Base-by-base conservation (phyloP, 2,888 invertebrate species). In the Ennomos quercinarius region DNA sequence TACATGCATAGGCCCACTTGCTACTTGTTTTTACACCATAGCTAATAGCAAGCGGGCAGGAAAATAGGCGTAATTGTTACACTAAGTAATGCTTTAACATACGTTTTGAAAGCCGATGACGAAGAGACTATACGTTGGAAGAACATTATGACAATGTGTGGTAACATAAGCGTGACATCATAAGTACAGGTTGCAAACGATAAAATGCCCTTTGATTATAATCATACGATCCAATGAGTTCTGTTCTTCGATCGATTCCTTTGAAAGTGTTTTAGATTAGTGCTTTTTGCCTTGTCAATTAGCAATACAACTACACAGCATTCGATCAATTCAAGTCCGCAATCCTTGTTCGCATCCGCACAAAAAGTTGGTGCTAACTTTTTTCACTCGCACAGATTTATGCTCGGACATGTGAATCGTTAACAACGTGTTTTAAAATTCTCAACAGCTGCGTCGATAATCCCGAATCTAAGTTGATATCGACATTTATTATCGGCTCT, bases 401-500 rank as follows among this genome's bases (percentile, higher is more conserved):
- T 69, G 45, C 58, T 61, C 41, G 57, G 71, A 61, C 72, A 69
- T 67, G 72, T 70, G 71, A 74, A 76, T 75, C 74, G 76, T 73
- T 76, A 76, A 76, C 76, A 61, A 63, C 65, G 61, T 64, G 67
- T 67, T 76, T 82, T 83, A 77, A 80, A 81, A 83, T 84, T 82
- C 78, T 68, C 77, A 72, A 78, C 82, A 80, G 84, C 78, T 73
- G 79, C 76, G 72, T 78, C 79, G 80, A 84, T 87, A 84, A 86
- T 85, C 83, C 80, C 75, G 80, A 83, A 81, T 84, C 85, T 87
- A 85, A 86, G 81, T 80, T 83, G 86, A 86, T 87, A 85, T 84
- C 84, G 80, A 86, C 84, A 81, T 87, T 84, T 89, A 88, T 86
- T 86, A 86, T 83, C 84, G 79, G 76, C 79, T 81, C 85, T 87